Conservation (phyloP, 2,888 invertebrate genomes). For the Drosophila crucigera region DNA sequence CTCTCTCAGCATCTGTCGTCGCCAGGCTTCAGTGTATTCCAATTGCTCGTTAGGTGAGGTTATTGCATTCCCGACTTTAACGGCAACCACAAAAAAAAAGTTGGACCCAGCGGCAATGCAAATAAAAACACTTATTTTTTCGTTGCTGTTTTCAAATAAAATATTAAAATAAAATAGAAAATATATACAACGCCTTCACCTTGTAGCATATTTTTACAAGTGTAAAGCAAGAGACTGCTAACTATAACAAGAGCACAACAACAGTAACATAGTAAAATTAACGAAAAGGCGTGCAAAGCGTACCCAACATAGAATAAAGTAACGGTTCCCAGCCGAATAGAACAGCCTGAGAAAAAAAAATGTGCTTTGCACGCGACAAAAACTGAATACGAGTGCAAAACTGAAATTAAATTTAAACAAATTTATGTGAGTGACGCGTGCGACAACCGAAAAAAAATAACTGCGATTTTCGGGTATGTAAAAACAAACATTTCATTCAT, state of each 20-base stretch:
- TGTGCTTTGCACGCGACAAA: constrained; percentile 73
- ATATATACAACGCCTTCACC: constrained; percentile 41
- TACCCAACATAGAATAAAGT: constrained; percentile 57
- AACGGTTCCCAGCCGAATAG: constrained; percentile 67
- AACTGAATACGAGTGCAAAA: constrained; percentile 59
- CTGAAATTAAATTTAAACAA: constrained; percentile 64
- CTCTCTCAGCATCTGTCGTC: constrained; percentile 62
- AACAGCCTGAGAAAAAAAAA: constrained; percentile 63
- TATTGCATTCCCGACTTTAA: constrained; percentile 56
- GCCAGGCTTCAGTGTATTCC: constrained; percentile 64
- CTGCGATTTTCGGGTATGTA: constrained; percentile 45
- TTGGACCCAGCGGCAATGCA: constrained; percentile 39
- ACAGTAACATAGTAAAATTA: constrained; percentile 54
- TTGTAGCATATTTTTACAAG: constrained; percentile 50
- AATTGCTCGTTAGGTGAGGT: constrained; percentile 72
- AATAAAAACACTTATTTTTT: constrained; percentile 56
- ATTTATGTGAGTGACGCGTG: constrained; percentile 58
- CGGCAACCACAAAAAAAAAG: constrained; percentile 38
- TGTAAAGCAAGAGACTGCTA: constrained; percentile 45
- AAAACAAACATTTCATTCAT: constrained; percentile 25
- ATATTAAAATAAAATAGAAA: constrained; percentile 37
- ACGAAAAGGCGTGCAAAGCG: constrained; percentile 62
- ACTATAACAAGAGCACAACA: constrained; percentile 28
- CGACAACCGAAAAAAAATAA: constrained; percentile 25
- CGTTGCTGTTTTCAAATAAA: constrained; percentile 33